Base-by-base conservation (phyloP, 2,113 vertebrate genomes). In the Merops nubicus region DNA sequence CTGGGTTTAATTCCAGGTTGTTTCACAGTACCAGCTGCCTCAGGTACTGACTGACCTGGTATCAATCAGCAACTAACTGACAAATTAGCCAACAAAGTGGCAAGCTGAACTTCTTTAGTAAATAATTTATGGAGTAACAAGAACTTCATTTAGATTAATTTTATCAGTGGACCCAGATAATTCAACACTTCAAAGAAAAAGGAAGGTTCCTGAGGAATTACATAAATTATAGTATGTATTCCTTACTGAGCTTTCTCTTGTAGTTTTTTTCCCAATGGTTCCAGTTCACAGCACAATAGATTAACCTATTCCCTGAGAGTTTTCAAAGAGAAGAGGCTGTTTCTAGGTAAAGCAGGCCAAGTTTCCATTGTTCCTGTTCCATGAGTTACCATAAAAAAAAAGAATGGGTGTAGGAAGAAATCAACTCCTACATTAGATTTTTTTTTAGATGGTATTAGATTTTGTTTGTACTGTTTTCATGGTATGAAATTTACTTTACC, bases 311-410 rank as follows among this genome's bases (percentile, higher is more conserved):
- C 38, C 31, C 34, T 59, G 56, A 20, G 62, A 75, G 34, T 70
- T 80, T 76, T 80, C 45, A 54, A 47, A 67, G 23, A 73, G 18
- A 78, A 64, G 33, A 82, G 47, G 15, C 5, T 77, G 17, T 62
- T 91, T 67, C 70, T 78, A 38, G 34, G 8, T 67, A 67, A 91
- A 73, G 40, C 20, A 91, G 31, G 14, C 9, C n/a, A n/a, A n/a
- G n/a, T n/a, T 42, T 59, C 26, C 9, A 18, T 42, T 2, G 0
- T 63, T 82, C 29, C 59, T 38, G 0, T 47, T 67, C 51, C 2
- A 0, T 62, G 31, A 79, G 65, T 56, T 86, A 9, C 11, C 19
- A 53, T n/a, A 57, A 65, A 74, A 2, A 65, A 73, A 17, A 40
- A 7, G 9, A 93, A 57, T 3, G 45, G 1, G 19, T 20, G 15